Evolutionary conservation across 2,797 vertebrate species (phyloP).

Genomic region (Simalia tracyae): DNA sequence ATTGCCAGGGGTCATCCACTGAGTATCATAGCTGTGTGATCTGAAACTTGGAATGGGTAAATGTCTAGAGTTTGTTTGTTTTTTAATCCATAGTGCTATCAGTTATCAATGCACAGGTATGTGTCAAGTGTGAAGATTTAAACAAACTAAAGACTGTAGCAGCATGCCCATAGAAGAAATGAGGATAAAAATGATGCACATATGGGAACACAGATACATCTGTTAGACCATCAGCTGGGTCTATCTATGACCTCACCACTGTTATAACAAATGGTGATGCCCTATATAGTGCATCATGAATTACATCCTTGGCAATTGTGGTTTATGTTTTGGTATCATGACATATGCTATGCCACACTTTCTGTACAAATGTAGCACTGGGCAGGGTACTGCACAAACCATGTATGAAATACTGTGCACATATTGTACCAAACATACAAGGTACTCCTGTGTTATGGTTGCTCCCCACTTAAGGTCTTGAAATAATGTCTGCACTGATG

Average conservation of each 20-base stretch:
- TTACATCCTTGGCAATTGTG: not conserved
- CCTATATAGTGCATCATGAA: not conserved
- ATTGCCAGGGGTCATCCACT: not conserved
- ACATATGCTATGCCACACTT: not conserved
- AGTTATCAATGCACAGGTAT: not conserved
- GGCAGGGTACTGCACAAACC: not conserved
- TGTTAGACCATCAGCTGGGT: not conserved
- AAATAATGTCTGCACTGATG: not conserved
- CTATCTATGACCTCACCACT: not conserved
- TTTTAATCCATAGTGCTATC: not conserved
- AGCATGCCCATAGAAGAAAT: not conserved
- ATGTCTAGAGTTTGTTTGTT: not conserved
- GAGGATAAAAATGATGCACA: not conserved
- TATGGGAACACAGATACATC: not conserved
- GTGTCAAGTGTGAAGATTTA: not conserved
- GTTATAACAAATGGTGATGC: not conserved
- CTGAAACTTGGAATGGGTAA: not conserved
- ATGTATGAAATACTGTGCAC: not conserved
- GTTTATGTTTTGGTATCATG: not conserved
- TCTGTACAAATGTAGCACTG: not conserved
- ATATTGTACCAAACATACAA: not conserved
- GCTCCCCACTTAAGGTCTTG: not conserved
- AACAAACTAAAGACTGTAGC: not conserved
- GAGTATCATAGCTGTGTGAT: not conserved
- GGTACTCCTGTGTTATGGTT: not conserved